Evolutionary conservation across 2,113 vertebrate species (phyloP), one percentile per base, ranked within the genome.

Genomic region (Malurus alboscapulatus): DNA sequence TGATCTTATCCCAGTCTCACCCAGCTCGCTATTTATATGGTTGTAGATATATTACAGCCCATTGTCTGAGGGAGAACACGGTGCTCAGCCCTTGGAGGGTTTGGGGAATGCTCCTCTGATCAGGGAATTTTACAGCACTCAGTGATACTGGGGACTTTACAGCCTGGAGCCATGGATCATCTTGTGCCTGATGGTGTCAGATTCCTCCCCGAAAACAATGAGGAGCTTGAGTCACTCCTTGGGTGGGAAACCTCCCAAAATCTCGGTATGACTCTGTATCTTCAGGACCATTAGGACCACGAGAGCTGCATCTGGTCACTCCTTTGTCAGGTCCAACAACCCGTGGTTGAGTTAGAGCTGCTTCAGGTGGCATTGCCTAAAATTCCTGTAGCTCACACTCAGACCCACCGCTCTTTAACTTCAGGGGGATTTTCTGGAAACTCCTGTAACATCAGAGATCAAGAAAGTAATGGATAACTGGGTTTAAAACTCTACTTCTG

Each of bases 1-100:
- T 90, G 93, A 96, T 93, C 95, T 94, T 96, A 93, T 95, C 94
- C 94, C 44, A 7, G 84, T 59, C 89, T 94, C 91, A 85, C 61
- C 91, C 94, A 91, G 21, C 48, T 32, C 36, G 38, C 93, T 92
- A 21, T 95, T 95, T 94, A 88, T 94, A 80, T 66, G 95, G 95
- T 63, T 74, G 93, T 16, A 89, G 95, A 91, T 94, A 57, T 91
- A 94, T 88, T 91, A 58, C 94, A 55, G 90, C 89, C 91, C 89
- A 93, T 94, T 96, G 95, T 96, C 55, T 85, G 1, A 34, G 79
- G 84, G 74, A 93, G 71, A 69, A 77, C 32, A 16, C 45, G 84
- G 71, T 80, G 2, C 87, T 94, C 94, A 81, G 65, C 71, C 91
- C 87, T 92, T 94, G 89, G 87, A 94, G 89, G 78, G 62, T 21